These are phyloP conservation scores for Mesocricetus auratus DNA, from an alignment of 2,113 vertebrate genomes.

Conservation along the genomic window DNA sequence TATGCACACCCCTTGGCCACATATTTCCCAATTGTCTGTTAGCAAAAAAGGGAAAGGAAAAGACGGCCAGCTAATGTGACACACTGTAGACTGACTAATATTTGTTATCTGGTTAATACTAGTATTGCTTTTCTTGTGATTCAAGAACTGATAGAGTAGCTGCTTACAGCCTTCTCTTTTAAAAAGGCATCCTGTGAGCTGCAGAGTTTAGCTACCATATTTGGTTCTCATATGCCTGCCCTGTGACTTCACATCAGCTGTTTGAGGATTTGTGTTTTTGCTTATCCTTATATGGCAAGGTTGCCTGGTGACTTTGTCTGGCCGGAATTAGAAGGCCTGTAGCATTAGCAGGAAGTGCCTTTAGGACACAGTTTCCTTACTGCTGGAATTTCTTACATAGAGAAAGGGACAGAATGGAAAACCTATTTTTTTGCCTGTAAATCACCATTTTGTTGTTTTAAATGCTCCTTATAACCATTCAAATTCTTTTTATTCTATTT, in stretches of 20 bases:
- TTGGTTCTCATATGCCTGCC: slow-evolving; percentile 75
- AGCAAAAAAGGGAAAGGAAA: slow-evolving; percentile 36
- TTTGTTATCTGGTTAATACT: slow-evolving; percentile 3
- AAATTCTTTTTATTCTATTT: slow-evolving; percentile 13
- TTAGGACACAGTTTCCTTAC: slow-evolving; percentile 27
- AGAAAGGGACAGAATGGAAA: slow-evolving; percentile 43
- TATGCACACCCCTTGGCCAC: not conserved
- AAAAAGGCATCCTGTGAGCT: slow-evolving; percentile 60
- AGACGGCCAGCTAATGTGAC: not conserved
- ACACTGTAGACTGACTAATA: not conserved
- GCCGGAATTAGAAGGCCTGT: slow-evolving; percentile 65
- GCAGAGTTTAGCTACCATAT: slow-evolving; percentile 78
- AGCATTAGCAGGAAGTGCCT: slow-evolving; percentile 58
- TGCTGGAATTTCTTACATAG: slow-evolving; percentile 31
- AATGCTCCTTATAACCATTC: not conserved
- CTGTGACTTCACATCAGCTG: slow-evolving; percentile 71
- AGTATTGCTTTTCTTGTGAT: slow-evolving; percentile 55
- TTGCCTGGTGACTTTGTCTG: slow-evolving; percentile 66
- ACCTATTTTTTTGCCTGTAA: slow-evolving; percentile 17
- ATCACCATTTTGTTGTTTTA: slow-evolving; percentile 40
- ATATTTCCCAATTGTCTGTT: slow-evolving; percentile 12
- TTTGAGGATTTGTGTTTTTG: slow-evolving; percentile 68
- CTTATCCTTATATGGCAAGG: slow-evolving; percentile 76
- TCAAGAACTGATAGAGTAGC: slow-evolving; percentile 40
- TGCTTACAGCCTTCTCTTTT: not conserved